Conservation (phyloP, 2,797 vertebrate genomes). For the Lophius americanus region DNA sequence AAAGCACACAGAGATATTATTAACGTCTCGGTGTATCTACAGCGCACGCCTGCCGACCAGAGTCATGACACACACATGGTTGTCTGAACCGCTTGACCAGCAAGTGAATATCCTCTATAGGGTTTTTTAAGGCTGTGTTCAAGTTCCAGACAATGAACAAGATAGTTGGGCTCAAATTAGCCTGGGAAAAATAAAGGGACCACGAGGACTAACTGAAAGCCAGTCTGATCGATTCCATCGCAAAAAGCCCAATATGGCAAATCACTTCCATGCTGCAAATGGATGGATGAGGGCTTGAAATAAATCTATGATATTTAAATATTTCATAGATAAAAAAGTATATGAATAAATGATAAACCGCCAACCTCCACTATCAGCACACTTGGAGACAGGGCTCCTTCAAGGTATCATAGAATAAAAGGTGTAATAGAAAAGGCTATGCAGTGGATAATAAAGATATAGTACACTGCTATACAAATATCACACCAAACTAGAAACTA, state of each 20-base stretch:
- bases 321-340: conserved; percentile 61
- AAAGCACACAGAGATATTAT: conserved; percentile 59
- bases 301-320: conserved; percentile 51
- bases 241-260: conserved; percentile 32
- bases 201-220: conserved; percentile 42
- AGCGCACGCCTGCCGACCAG: conserved; percentile 51
- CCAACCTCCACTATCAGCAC: conserved; percentile 47
- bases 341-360: conserved; percentile 58
- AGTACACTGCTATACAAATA: conserved; percentile 47
- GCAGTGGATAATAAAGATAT: conserved; percentile 27
- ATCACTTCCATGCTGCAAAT: conserved; percentile 37
- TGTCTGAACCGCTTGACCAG: conserved; percentile 40
- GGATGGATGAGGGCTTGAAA: conserved; percentile 37
- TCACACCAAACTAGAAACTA: conserved; percentile 45
- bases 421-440: conserved; percentile 30
- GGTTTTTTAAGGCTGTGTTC: conserved; percentile 52
- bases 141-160: conserved; percentile 54
- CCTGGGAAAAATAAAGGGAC: conserved; percentile 18
- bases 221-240: conserved; percentile 26
- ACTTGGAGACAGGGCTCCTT: conserved; percentile 58
- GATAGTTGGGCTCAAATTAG: conserved; percentile 47
- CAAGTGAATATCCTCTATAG: conserved; percentile 48
- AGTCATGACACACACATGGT: conserved; percentile 50
- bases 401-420: conserved; percentile 28
- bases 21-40: conserved; percentile 51